Evolutionary conservation across 1,140 invertebrate genomes (phyloP).

Genomic region (Drosophila nebulosa): DNA sequence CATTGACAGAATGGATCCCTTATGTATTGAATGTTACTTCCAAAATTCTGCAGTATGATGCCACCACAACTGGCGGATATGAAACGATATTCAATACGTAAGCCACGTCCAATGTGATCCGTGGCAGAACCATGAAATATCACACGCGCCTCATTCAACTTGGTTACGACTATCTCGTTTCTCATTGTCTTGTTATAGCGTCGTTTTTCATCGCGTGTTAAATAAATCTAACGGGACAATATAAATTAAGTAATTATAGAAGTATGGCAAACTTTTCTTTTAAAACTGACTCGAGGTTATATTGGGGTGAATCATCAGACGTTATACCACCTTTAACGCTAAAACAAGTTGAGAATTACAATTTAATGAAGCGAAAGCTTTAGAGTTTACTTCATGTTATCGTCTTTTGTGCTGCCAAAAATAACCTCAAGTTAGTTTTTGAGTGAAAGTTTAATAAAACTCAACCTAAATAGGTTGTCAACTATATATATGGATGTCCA

Average conservation of each 20-base stretch:
- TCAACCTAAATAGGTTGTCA: too few species aligned
- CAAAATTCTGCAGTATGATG: slow-evolving; percentile 81
- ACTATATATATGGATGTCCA: slow-evolving; percentile 29
- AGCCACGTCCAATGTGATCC: slow-evolving; percentile 82
- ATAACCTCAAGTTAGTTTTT: too few species aligned
- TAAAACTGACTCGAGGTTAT: too few species aligned
- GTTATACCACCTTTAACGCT: too few species aligned
- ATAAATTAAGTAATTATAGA: background rate
- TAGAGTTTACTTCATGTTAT: too few species aligned
- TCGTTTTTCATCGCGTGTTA: slow-evolving; percentile 27
- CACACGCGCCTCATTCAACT: slow-evolving; percentile 87
- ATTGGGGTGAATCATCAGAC: too few species aligned
- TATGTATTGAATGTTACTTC: accelerated
- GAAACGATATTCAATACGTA: slow-evolving; percentile 82
- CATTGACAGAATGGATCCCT: slow-evolving; percentile 84
- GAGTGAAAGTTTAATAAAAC: too few species aligned
- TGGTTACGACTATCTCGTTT: slow-evolving; percentile 81
- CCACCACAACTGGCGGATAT: slow-evolving; percentile 85
- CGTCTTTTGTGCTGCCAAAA: too few species aligned
- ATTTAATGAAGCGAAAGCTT: too few species aligned
- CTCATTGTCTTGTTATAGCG: slow-evolving; percentile 36
- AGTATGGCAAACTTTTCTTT: too few species aligned
- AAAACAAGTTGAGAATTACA: too few species aligned
- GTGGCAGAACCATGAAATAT: slow-evolving; percentile 84
- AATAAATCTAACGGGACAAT: slow-evolving; percentile 35